Evolutionary conservation across 2,797 vertebrate genomes (phyloP).

Genomic region (Crocidura indochinensis): DNA sequence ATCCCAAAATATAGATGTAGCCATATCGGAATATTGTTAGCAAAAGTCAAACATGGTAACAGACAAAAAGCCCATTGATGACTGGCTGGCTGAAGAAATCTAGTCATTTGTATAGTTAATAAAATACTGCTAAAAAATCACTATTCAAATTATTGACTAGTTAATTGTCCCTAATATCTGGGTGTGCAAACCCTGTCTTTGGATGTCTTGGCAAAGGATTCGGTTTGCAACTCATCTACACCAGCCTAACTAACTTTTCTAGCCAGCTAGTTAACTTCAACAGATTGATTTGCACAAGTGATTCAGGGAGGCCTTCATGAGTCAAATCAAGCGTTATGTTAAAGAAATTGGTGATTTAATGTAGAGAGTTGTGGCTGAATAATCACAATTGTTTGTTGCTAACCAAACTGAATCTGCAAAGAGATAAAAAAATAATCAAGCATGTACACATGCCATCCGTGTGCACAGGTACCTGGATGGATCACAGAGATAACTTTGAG

Average conservation of each 20-base stretch:
- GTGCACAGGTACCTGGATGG: neutral
- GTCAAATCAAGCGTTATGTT: neutral
- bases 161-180: neutral
- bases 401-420: neutral
- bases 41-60: too few relatives aligned
- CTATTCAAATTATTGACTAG: too few relatives aligned
- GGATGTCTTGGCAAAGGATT: neutral
- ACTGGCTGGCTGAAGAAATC: too few relatives aligned
- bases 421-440: neutral
- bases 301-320: neutral
- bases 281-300: neutral
- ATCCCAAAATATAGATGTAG: too few relatives aligned
- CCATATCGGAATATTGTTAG: too few relatives aligned
- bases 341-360: neutral
- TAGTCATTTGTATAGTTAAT: too few relatives aligned
- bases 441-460: neutral
- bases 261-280: neutral
- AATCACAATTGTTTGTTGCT: slow-evolving; percentile 8
- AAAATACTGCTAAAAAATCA: too few relatives aligned
- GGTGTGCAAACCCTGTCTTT: neutral
- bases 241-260: neutral
- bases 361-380: neutral
- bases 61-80: too few relatives aligned
- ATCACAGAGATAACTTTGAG: slow-evolving; percentile 47
- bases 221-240: too few relatives aligned